These are phyloP conservation scores for Lasiommata megera DNA, from an alignment of 2,888 invertebrate genomes.

Conservation along the genomic window DNA sequence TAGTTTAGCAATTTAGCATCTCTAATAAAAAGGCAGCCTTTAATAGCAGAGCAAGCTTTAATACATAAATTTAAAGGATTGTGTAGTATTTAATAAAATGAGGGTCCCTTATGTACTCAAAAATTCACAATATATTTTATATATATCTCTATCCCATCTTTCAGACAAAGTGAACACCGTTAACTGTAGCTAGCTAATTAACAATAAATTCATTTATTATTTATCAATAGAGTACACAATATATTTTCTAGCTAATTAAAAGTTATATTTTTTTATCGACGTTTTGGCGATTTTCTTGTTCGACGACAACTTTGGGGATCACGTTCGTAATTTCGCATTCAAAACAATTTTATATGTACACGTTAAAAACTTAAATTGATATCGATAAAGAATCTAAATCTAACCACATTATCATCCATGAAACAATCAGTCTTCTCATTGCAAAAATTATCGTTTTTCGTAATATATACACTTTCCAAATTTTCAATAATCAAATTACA, in stretches of 20 bases:
- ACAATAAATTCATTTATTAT: constrained; percentile 32
- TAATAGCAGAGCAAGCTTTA: neutral
- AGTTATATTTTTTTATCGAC: constrained; percentile 16
- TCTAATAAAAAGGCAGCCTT: no score
- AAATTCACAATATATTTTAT: neutral
- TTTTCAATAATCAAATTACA: constrained; percentile 29
- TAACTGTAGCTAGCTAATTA: constrained; percentile 27
- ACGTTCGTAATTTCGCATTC: constrained; percentile 17
- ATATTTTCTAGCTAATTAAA: constrained; percentile 23
- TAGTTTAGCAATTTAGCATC: no score
- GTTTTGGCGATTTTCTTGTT: constrained; percentile 25
- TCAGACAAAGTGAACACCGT: constrained; percentile 1
- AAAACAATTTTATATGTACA: constrained; percentile 23
- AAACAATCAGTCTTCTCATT: constrained; percentile 80
- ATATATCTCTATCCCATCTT: neutral
- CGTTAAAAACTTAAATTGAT: constrained; percentile 63
- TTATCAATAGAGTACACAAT: constrained; percentile 15
- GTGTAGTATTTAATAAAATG: neutral
- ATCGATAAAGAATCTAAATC: constrained; percentile 64
- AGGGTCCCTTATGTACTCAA: constrained; percentile 6
- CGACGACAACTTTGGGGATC: constrained; percentile 25
- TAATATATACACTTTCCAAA: constrained; percentile 53
- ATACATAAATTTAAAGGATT: neutral
- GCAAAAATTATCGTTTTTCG: constrained; percentile 72
- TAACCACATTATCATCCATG: constrained; percentile 68